phyloP scores from a whole-genome alignment of 2,888 invertebrate genomes.

The Eumerus sabulonum region DNA sequence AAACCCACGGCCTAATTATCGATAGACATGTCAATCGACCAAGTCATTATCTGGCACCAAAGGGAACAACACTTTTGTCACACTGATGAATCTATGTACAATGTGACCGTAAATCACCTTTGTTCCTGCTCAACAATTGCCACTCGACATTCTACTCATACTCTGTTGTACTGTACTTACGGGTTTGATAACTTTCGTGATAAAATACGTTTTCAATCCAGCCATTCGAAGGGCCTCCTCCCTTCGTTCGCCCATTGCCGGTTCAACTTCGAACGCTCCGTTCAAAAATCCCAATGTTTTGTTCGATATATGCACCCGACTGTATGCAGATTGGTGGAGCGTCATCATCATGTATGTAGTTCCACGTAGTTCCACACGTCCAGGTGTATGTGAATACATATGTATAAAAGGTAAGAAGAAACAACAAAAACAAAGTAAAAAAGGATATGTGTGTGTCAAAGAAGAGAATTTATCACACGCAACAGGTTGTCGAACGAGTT shows the following conservation, averaged over 20 bases:
- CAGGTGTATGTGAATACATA: too few relatives aligned
- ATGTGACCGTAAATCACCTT: background rate
- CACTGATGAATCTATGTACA: background rate
- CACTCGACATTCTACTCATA: too few relatives aligned
- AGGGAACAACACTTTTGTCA: background rate
- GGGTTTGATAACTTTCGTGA: constrained; percentile 91
- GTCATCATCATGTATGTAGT: constrained; percentile 7
- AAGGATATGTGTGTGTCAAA: constrained; percentile 14
- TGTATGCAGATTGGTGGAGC: too few relatives aligned
- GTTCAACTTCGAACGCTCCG: constrained; percentile 95
- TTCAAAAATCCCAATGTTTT: constrained; percentile 91
- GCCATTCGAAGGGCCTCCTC: constrained; percentile 94
- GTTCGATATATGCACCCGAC: constrained; percentile 96
- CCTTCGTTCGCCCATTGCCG: constrained; percentile 93
- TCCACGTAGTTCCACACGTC: too few relatives aligned
- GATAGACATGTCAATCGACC: constrained; percentile 6
- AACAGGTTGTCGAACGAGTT: constrained; percentile 34
- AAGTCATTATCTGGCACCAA: background rate
- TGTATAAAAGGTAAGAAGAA: too few relatives aligned
- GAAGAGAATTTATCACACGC: constrained; percentile 7
- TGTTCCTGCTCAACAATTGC: too few relatives aligned
- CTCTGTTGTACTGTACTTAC: constrained; percentile 79
- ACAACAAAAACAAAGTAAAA: background rate
- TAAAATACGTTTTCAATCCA: constrained; percentile 94
- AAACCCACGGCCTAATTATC: too few relatives aligned